Evolutionary conservation across 2,113 vertebrate species (phyloP).

Genomic region (Austrofundulus limnaeus): DNA sequence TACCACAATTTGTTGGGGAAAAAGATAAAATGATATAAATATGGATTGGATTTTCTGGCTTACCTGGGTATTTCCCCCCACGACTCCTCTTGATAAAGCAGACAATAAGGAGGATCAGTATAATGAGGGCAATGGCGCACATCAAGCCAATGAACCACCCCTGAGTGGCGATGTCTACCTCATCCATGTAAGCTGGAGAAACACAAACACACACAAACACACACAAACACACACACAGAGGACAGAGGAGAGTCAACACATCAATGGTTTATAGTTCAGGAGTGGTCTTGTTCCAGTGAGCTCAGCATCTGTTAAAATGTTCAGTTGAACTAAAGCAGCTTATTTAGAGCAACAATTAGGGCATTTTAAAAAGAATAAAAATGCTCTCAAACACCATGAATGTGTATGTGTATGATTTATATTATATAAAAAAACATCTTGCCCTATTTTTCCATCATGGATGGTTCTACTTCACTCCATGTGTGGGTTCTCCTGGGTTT

Average conservation of each 20-base stretch:
- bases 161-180: constrained; percentile 94
- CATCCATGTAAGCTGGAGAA: constrained; percentile 90
- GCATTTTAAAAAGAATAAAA: too few species aligned
- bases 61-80: constrained; percentile 96
- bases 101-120: constrained; percentile 96
- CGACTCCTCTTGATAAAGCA: constrained; percentile 99
- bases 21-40: too few species aligned
- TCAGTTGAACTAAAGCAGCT: too few species aligned
- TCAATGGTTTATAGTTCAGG: not conserved
- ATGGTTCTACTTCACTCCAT: too few species aligned
- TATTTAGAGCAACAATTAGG: too few species aligned
- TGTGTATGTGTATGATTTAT: too few species aligned
- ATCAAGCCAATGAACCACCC: constrained; percentile 99
- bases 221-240: not conserved
- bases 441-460: too few species aligned
- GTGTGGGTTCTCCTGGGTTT: too few species aligned
- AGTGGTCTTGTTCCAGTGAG: not conserved
- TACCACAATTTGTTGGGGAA: too few species aligned
- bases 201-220: not conserved
- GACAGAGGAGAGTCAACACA: not conserved
- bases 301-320: not conserved
- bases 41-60: not conserved
- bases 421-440: too few species aligned
- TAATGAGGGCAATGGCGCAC: constrained; percentile 96
- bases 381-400: too few species aligned